These are phyloP conservation scores for Otis tarda DNA, from an alignment of 2,113 vertebrate genomes.

Conservation along the genomic window DNA sequence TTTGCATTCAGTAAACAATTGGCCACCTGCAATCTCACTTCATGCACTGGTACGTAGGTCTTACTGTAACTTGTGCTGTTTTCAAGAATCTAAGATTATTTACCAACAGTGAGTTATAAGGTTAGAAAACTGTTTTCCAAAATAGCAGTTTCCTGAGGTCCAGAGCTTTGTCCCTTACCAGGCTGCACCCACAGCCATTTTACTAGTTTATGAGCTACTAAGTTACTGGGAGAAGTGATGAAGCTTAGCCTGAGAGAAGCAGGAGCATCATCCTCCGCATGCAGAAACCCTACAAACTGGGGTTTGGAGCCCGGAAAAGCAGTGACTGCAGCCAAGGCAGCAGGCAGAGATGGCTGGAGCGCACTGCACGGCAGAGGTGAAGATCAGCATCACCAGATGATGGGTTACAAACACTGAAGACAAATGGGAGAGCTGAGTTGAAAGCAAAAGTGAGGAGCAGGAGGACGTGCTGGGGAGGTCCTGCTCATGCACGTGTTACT, in stretches of 20 bases:
- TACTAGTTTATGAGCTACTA: background rate
- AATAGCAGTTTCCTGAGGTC: background rate
- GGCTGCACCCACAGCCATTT: background rate
- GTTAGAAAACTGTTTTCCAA: background rate
- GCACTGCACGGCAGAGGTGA: background rate
- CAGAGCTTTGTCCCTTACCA: background rate
- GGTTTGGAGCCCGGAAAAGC: background rate
- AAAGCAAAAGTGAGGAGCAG: background rate
- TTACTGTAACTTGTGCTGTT: background rate
- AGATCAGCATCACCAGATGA: background rate
- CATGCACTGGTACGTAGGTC: background rate
- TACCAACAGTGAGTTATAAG: background rate
- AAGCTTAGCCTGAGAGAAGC: background rate
- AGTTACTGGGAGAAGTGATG: background rate
- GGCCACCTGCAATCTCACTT: background rate
- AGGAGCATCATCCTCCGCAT: background rate
- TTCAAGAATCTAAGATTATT: background rate
- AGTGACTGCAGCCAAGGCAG: background rate
- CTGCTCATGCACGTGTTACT: background rate
- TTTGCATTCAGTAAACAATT: background rate
- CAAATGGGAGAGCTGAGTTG: background rate
- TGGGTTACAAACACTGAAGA: background rate
- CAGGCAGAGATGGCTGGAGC: background rate
- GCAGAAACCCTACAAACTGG: background rate
- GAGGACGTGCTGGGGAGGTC: background rate